Evolutionary conservation across 92 coral and sea anemone species (phyloP).

Genomic region (Galaxea fascicularis): DNA sequence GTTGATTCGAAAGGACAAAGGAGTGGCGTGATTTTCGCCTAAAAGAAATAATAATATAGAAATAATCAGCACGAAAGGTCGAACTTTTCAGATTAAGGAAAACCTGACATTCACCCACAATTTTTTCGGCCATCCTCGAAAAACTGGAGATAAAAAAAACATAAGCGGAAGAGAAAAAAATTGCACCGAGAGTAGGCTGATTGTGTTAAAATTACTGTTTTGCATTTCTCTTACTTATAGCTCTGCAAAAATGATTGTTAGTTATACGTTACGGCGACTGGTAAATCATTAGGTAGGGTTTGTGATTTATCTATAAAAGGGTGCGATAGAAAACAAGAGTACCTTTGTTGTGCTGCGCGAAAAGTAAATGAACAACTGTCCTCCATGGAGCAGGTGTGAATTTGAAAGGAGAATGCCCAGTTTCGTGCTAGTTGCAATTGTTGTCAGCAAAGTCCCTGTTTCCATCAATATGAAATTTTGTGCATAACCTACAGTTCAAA

Average conservation of each 20-base stretch:
- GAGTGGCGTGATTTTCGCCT: no score
- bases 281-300: background rate
- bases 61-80: no score
- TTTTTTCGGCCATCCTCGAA: no score
- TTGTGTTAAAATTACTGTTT: no score
- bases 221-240: background rate
- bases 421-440: background rate
- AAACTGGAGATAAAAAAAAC: no score
- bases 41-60: no score
- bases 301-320: background rate
- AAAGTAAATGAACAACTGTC: constrained; percentile 36
- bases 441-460: background rate
- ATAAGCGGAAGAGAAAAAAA: no score
- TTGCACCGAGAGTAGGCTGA: no score
- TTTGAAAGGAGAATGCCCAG: background rate
- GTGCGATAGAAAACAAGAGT: background rate
- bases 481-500: background rate
- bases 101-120: no score
- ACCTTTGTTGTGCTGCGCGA: background rate
- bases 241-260: background rate
- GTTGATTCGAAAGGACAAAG: no score
- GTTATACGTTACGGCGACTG: background rate
- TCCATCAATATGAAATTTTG: background rate
- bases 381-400: constrained; percentile 25
- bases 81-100: no score